These are phyloP conservation scores for Megaptera novaeangliae DNA, from an alignment of 2,113 vertebrate species.

Conservation along the genomic window DNA sequence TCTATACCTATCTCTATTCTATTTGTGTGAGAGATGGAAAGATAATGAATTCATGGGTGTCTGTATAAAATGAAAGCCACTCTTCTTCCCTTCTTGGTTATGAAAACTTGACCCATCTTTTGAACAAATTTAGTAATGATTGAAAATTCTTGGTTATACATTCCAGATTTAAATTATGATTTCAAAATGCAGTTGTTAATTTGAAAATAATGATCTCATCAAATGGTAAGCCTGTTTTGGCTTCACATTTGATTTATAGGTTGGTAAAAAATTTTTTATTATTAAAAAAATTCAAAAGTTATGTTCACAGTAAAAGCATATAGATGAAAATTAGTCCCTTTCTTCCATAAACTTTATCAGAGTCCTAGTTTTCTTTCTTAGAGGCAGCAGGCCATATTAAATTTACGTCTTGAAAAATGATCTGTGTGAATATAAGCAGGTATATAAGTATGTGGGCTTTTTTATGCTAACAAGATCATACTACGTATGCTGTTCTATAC, in stretches of 20 bases:
- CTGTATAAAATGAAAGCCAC: slow-evolving; percentile 25
- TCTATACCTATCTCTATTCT: background rate
- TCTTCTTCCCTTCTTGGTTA: background rate
- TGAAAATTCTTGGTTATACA: slow-evolving; percentile 19
- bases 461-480: background rate
- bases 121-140: slow-evolving; percentile 21
- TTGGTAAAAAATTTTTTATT: background rate
- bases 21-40: slow-evolving; percentile 9
- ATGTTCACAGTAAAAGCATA: slow-evolving; percentile 11
- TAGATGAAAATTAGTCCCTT: background rate
- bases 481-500: background rate
- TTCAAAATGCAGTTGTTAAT: slow-evolving; percentile 6
- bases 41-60: background rate
- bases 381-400: background rate
- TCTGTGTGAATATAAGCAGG: background rate
- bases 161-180: slow-evolving; percentile 29
- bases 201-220: slow-evolving; percentile 30
- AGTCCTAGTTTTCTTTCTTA: background rate
- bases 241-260: slow-evolving; percentile 8
- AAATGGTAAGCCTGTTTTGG: background rate
- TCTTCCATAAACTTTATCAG: background rate
- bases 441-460: background rate
- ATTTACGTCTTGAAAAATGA: slow-evolving; percentile 21
- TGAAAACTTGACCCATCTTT: slow-evolving; percentile 26
- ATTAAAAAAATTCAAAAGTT: slow-evolving; percentile 15